phyloP scores from a whole-genome alignment of 2,113 vertebrate genomes.

The Myiozetetes cayanensis region DNA sequence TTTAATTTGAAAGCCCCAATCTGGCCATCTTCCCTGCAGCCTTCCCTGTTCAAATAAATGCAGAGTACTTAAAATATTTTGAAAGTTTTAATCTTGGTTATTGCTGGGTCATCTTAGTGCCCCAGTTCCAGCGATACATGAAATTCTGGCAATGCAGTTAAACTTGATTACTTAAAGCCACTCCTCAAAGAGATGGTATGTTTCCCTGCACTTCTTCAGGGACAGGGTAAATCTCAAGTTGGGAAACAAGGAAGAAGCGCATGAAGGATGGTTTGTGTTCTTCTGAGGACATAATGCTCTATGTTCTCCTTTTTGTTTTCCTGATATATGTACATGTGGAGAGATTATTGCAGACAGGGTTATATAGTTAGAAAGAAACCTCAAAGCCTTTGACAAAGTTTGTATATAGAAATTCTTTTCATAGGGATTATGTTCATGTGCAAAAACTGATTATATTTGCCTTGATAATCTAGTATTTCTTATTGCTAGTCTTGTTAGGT shows the following conservation, averaged over 20 bases:
- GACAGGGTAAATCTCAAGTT: neutral
- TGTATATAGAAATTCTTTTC: neutral
- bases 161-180: neutral
- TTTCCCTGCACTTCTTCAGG: neutral
- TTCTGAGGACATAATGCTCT: neutral
- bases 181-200: neutral
- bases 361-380: neutral
- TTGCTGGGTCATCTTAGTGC: neutral
- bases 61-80: neutral
- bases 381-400: neutral
- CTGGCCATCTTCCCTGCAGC: fast-evolving
- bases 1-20: neutral
- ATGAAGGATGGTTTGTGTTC: neutral
- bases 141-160: neutral
- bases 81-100: neutral
- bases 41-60: neutral
- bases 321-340: neutral
- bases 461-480: neutral
- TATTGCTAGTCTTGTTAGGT: neutral
- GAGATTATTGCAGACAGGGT: neutral
- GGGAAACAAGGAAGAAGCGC: neutral
- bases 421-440: neutral
- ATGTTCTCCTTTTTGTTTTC: neutral
- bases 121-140: neutral
- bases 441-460: neutral